These are phyloP conservation scores for Cynopterus brachyotis DNA, from an alignment of 2,113 vertebrate genomes.

Conservation along the genomic window DNA sequence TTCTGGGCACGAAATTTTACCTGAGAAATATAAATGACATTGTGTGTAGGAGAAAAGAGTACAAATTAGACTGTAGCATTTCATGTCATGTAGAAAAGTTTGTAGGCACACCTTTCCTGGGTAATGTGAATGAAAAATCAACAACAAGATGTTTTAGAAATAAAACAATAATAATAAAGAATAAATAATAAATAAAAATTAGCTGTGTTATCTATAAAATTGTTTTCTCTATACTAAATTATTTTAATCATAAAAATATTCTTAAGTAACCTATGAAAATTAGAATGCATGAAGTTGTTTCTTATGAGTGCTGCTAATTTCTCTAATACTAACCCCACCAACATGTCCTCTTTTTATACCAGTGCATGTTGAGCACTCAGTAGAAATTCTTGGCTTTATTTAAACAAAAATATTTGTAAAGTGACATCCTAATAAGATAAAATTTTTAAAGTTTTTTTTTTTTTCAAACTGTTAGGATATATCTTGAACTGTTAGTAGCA, in stretches of 20 bases:
- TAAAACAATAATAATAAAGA: not conserved
- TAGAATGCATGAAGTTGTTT: slow-evolving; percentile 3
- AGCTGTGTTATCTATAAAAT: not conserved
- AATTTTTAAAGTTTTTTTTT: not conserved
- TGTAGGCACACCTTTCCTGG: not conserved
- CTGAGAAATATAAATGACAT: not conserved
- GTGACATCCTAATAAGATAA: not conserved
- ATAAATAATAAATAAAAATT: not conserved
- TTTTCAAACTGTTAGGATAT: not conserved
- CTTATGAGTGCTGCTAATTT: not conserved
- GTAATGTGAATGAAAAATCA: not conserved
- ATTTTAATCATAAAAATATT: slow-evolving; percentile 16
- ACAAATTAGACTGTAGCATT: not conserved
- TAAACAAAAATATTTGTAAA: slow-evolving; percentile 21
- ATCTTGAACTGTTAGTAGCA: not conserved
- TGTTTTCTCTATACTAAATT: not conserved
- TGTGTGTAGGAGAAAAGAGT: not conserved
- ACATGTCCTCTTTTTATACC: not conserved
- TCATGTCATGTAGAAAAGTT: not conserved
- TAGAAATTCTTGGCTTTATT: not conserved
- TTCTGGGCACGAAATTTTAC: not conserved
- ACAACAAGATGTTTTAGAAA: not conserved
- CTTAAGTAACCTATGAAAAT: not conserved
- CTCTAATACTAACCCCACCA: not conserved
- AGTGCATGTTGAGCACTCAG: not conserved